Conservation (phyloP, 2,888 invertebrate species). For the Drosophila affinis region DNA sequence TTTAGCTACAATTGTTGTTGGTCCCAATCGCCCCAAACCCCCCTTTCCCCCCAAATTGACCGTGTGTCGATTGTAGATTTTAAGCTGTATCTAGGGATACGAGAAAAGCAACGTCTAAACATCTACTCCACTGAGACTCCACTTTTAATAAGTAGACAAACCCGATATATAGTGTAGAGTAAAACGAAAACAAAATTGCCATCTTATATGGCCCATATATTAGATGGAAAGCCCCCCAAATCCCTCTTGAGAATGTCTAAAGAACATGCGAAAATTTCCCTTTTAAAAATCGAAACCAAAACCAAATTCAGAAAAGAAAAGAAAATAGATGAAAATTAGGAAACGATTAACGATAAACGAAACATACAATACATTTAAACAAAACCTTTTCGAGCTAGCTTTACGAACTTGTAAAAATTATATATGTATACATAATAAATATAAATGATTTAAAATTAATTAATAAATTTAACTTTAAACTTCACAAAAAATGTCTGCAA, state of each 20-base stretch:
- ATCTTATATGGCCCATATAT: background rate
- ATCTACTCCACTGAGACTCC: background rate
- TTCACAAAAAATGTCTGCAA: slow-evolving; percentile 10
- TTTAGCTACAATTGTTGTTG: slow-evolving; percentile 71
- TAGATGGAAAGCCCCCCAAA: background rate
- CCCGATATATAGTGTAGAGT: background rate
- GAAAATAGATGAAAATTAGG: slow-evolving; percentile 24
- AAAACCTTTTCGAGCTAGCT: slow-evolving; percentile 65
- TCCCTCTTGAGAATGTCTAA: background rate
- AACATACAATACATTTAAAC: slow-evolving; percentile 29
- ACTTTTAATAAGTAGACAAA: background rate
- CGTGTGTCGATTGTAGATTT: slow-evolving; percentile 44
- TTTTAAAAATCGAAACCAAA: slow-evolving; percentile 7
- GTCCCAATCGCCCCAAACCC: background rate
- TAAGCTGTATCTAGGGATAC: slow-evolving; percentile 51
- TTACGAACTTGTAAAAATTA: slow-evolving; percentile 78
- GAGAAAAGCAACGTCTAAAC: slow-evolving; percentile 16
- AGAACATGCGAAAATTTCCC: background rate
- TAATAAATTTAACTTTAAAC: slow-evolving; percentile 68
- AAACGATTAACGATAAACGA: slow-evolving; percentile 25
- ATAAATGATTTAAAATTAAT: slow-evolving; percentile 70
- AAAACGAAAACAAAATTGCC: background rate
- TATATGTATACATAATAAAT: slow-evolving; percentile 75
- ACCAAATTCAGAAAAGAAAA: slow-evolving; percentile 15
- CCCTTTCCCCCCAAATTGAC: background rate